These are phyloP conservation scores for Cuculus canorus DNA, from an alignment of 2,797 vertebrate species.

Conservation along the genomic window DNA sequence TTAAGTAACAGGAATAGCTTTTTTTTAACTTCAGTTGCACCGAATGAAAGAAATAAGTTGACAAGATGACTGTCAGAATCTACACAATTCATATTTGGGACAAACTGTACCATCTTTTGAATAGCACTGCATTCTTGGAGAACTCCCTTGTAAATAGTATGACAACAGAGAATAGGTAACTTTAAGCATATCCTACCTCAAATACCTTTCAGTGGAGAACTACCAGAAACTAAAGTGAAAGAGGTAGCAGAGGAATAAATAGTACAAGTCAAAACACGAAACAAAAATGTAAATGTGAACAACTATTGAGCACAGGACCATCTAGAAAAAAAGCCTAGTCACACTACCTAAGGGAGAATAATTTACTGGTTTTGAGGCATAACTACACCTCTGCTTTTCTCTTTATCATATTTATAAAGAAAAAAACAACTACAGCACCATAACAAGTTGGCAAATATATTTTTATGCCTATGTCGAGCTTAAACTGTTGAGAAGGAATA, in stretches of 20 bases:
- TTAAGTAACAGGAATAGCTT: not conserved
- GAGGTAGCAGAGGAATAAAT: no score
- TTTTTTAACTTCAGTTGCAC: not conserved
- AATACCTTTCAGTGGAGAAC: not conserved
- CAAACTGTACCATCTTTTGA: not conserved
- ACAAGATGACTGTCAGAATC: not conserved
- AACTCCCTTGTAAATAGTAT: not conserved
- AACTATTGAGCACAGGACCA: no score
- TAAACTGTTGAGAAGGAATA: not conserved
- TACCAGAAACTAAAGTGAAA: not conserved
- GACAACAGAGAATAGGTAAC: not conserved
- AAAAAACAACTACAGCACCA: not conserved
- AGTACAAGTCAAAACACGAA: no score
- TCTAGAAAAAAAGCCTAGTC: no score
- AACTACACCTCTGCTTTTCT: not conserved
- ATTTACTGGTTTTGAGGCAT: not conserved
- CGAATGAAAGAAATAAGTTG: not conserved
- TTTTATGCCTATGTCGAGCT: not conserved
- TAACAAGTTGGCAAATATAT: not conserved
- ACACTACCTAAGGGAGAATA: not conserved
- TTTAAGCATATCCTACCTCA: not conserved
- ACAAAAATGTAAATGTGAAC: no score
- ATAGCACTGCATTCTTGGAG: not conserved
- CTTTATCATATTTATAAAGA: not conserved
- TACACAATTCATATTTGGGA: not conserved